phyloP scores from a whole-genome alignment of 2,888 invertebrate genomes.

The Metopia argyrocephala region DNA sequence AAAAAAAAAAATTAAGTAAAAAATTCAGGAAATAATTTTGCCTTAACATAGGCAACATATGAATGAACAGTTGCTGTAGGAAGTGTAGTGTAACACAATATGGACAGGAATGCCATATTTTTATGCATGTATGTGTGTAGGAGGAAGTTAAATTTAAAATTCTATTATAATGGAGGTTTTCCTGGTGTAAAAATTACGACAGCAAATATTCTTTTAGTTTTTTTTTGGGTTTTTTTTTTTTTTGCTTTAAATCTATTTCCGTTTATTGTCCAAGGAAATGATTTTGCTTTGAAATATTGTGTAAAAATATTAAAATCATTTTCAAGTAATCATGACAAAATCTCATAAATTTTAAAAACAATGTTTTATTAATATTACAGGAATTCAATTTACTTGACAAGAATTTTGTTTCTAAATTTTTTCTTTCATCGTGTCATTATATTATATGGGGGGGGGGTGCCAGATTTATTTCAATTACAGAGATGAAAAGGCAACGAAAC shows the following conservation, averaged over 20 bases:
- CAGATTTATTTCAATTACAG: slow-evolving; percentile 29
- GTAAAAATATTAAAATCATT: too few relatives aligned
- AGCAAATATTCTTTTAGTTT: not conserved
- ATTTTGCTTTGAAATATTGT: not conserved
- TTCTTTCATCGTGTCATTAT: not conserved
- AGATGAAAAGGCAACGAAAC: not conserved
- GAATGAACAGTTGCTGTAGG: too few relatives aligned
- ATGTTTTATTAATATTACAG: not conserved
- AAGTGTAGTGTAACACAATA: too few relatives aligned
- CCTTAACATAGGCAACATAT: too few relatives aligned
- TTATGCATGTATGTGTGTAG: too few relatives aligned
- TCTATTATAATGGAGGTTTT: not conserved
- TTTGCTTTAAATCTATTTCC: not conserved
- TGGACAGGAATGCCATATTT: too few relatives aligned
- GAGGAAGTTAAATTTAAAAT: not conserved
- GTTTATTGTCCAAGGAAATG: not conserved
- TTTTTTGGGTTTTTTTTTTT: too few relatives aligned
- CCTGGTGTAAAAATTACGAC: not conserved
- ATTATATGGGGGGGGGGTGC: slow-evolving; percentile 37
- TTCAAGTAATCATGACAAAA: not conserved
- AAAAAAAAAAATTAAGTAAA: too few relatives aligned
- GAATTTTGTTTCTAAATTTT: not conserved
- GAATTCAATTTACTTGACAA: not conserved
- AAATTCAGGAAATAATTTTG: too few relatives aligned
- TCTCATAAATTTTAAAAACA: not conserved